These are phyloP conservation scores for Sebastes itinus DNA, from an alignment of 2,797 vertebrate genomes.

Conservation along the genomic window DNA sequence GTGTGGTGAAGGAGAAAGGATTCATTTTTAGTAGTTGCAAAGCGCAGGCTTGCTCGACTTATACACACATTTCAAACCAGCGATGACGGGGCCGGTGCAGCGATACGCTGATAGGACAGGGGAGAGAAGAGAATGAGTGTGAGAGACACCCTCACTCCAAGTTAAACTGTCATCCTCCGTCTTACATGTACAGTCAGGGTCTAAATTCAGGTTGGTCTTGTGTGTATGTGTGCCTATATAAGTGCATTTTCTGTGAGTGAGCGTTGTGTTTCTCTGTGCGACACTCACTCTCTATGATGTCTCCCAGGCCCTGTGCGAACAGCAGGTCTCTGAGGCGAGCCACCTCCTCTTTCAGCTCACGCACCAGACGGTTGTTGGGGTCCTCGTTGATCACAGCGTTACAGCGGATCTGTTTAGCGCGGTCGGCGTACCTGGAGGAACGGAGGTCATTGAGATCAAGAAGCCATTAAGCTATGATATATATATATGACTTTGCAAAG, in stretches of 20 bases:
- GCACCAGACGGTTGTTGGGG: conserved; percentile 97
- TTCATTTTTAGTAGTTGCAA: conserved; percentile 70
- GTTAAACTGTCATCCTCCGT: conserved; percentile 17
- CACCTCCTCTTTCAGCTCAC: conserved; percentile 98
- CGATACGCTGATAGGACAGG: conserved; percentile 82
- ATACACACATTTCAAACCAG: conserved; percentile 88
- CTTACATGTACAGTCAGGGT: conserved; percentile 5
- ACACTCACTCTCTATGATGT: conserved; percentile 97
- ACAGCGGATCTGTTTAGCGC: conserved; percentile 93
- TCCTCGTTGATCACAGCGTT: conserved; percentile 98
- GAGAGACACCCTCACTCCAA: conserved; percentile 55
- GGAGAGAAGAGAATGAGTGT: conserved; percentile 72
- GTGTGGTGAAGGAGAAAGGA: conserved; percentile 59
- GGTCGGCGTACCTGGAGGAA: conserved; percentile 87
- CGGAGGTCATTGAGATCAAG: neutral
- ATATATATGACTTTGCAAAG: no score
- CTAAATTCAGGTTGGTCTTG: neutral
- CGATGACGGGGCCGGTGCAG: conserved; percentile 71
- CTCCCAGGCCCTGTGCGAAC: conserved; percentile 94
- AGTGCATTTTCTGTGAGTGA: neutral
- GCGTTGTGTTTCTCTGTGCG: neutral
- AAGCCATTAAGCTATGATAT: no score
- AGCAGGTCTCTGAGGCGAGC: conserved; percentile 94
- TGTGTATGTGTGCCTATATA: neutral
- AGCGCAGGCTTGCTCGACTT: conserved; percentile 67